Evolutionary conservation across 2,888 invertebrate species (phyloP).

Genomic region (Euzophera pinguis): DNA sequence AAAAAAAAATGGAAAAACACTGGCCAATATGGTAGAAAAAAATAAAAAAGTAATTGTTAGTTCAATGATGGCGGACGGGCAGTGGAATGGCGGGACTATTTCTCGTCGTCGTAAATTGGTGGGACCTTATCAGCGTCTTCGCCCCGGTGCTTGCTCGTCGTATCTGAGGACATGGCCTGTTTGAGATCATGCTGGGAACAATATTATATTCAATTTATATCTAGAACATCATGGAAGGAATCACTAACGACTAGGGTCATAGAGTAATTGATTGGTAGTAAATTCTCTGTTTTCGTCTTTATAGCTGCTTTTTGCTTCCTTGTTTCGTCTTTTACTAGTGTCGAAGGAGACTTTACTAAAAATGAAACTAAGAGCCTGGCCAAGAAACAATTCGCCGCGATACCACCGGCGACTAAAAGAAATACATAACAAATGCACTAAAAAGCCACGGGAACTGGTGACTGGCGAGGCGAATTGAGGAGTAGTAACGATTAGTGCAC

Average conservation of each 20-base stretch:
- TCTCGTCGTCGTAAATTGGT: constrained; percentile 55
- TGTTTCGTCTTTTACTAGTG: no score
- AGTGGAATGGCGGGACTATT: constrained; percentile 14
- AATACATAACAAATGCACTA: no score
- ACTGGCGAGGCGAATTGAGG: no score
- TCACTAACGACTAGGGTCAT: neutral
- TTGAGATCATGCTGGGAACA: constrained; percentile 63
- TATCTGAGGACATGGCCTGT: constrained; percentile 48
- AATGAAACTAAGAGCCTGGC: no score
- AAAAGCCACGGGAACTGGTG: no score
- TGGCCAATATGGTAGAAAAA: neutral
- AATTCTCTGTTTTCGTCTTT: no score
- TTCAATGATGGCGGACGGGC: neutral
- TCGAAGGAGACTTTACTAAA: no score
- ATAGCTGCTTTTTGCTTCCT: no score
- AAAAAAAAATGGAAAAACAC: neutral
- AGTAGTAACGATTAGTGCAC: no score
- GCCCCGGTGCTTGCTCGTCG: constrained; percentile 39
- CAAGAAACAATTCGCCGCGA: no score
- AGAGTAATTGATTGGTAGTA: no score
- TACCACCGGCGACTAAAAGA: no score
- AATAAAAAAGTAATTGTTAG: neutral
- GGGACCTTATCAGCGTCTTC: constrained; percentile 44
- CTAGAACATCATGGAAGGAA: neutral
- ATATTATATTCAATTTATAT: neutral